Conservation (phyloP, 1,140 invertebrate species). For the Pogonognathellus flavescens region DNA sequence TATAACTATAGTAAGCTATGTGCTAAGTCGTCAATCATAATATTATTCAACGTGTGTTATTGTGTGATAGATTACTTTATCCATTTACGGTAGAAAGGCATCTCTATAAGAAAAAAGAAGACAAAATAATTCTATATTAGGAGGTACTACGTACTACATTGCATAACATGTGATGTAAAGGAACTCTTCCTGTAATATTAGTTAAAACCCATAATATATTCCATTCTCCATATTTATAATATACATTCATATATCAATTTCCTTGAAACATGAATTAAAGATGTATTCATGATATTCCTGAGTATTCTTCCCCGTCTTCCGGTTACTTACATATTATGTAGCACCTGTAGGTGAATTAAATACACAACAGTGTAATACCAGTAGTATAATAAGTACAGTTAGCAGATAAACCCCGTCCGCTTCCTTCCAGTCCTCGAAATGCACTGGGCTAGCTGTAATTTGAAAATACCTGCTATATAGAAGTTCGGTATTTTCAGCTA, state of each 20-base stretch:
- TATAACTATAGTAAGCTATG: too few relatives aligned
- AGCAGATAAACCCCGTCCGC: slow-evolving; percentile 20
- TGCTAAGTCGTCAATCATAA: too few relatives aligned
- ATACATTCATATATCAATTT: not conserved
- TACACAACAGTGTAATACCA: not conserved
- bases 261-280: slow-evolving; percentile 2
- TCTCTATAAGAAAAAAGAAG: too few relatives aligned
- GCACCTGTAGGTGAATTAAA: not conserved
- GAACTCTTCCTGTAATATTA: not conserved
- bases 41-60: too few relatives aligned
- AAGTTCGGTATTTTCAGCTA: too few relatives aligned
- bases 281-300: slow-evolving; percentile 2
- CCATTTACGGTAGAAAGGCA: too few relatives aligned
- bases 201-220: not conserved
- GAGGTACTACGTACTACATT: not conserved
- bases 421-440: slow-evolving; percentile 40
- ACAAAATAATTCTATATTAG: too few relatives aligned
- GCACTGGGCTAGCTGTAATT: not conserved
- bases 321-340: not conserved
- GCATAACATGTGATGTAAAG: not conserved
- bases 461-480: too few relatives aligned
- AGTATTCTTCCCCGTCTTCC: not conserved
- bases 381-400: not conserved
- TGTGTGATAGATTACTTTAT: too few relatives aligned
- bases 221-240: not conserved